phyloP scores from a whole-genome alignment of 2,888 invertebrate species.

The Lutraria lutraria region DNA sequence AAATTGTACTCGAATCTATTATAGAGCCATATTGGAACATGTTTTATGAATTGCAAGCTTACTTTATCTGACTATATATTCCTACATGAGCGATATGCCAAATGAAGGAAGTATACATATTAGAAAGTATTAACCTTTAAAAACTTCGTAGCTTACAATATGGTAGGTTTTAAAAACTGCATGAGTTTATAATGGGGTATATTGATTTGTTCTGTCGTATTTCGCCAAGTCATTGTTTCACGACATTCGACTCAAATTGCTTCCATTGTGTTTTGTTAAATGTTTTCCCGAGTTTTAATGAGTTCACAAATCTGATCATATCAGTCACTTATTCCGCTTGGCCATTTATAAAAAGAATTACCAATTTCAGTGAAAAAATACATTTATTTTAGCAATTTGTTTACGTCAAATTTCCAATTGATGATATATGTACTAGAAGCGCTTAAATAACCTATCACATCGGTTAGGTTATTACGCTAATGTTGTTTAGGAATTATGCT shows the following conservation, averaged over 20 bases:
- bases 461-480: constrained; percentile 66
- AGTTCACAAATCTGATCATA: constrained; percentile 40
- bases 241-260: constrained; percentile 39
- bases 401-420: constrained; percentile 60
- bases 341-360: constrained; percentile 48
- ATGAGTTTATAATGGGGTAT: constrained; percentile 23
- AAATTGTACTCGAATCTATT: background rate
- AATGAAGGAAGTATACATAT: constrained; percentile 45
- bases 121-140: constrained; percentile 36
- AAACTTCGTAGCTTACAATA: constrained; percentile 41
- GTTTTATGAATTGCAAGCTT: constrained; percentile 43
- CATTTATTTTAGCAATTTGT: constrained; percentile 66
- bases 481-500: constrained; percentile 57
- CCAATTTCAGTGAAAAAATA: constrained; percentile 58
- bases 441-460: constrained; percentile 65
- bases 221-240: constrained; percentile 55
- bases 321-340: constrained; percentile 42
- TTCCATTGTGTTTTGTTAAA: constrained; percentile 37
- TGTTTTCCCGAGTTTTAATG: constrained; percentile 44
- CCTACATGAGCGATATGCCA: constrained; percentile 30
- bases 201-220: constrained; percentile 40
- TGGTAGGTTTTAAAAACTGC: constrained; percentile 38
- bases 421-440: constrained; percentile 65
- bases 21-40: constrained; percentile 25
- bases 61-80: constrained; percentile 40